Percentiles rank a stretch among this genome's conserved stretches.
These are phyloP conservation scores for Harpagifer antarcticus DNA, from an alignment of 2,797 vertebrate species.

Conservation along the genomic window DNA sequence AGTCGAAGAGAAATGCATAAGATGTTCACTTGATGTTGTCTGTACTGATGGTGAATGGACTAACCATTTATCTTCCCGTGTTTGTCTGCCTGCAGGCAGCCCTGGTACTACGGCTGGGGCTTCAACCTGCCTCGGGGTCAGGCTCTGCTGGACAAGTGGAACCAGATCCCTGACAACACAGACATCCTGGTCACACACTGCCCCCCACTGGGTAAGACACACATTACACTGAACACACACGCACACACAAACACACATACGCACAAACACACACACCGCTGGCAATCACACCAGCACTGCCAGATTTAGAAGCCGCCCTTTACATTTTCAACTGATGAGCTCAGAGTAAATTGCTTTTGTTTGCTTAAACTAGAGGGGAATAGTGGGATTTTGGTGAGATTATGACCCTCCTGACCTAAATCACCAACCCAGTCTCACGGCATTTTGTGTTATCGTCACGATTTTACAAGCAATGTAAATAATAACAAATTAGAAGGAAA, in stretches of 20 bases:
- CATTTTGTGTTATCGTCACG: no score
- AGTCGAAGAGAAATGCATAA: neutral
- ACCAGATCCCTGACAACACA: slow-evolving; percentile 95
- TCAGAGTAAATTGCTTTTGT: no score
- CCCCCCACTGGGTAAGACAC: slow-evolving; percentile 93
- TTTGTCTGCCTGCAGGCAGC: slow-evolving; percentile 88
- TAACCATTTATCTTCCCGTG: slow-evolving; percentile 7
- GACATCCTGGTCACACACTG: slow-evolving; percentile 97
- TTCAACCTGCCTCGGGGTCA: slow-evolving; percentile 97
- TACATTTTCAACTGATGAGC: no score
- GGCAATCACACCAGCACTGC: no score
- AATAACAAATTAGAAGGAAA: no score
- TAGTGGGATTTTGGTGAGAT: no score
- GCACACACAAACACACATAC: slow-evolving; percentile 17
- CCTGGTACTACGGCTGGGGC: slow-evolving; percentile 98
- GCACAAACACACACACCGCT: slow-evolving; percentile 13
- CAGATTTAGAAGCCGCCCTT: no score
- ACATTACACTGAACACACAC: slow-evolving; percentile 54
- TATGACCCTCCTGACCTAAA: no score
- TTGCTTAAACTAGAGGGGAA: no score
- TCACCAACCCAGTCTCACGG: no score
- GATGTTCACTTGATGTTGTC: neutral
- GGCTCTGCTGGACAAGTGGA: slow-evolving; percentile 97
- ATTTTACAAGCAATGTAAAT: no score
- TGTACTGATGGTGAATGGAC: neutral